Conservation (phyloP, 2,888 invertebrate genomes). For the Xanthia togata region DNA sequence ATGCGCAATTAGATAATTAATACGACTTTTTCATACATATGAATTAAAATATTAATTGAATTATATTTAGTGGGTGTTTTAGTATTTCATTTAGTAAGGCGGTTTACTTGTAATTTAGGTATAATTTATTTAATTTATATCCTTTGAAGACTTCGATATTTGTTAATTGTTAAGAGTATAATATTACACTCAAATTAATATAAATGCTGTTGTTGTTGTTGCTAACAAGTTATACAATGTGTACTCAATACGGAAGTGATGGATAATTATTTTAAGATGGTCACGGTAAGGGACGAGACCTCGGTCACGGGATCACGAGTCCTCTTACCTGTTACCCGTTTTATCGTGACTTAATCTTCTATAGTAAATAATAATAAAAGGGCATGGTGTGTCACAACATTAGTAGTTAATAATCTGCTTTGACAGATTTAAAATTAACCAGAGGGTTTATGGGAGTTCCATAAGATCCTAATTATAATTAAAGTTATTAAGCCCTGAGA, state of each 20-base stretch:
- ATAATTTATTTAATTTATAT: slow-evolving; percentile 57
- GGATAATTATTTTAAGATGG: slow-evolving; percentile 73
- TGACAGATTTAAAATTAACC: slow-evolving; percentile 30
- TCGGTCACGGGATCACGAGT: slow-evolving; percentile 54
- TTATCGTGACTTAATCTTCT: slow-evolving; percentile 76
- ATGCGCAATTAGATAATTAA: slow-evolving; percentile 78
- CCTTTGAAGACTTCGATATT: slow-evolving; percentile 74
- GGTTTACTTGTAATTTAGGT: slow-evolving; percentile 43
- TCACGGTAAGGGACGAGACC: slow-evolving; percentile 60
- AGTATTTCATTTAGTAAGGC: slow-evolving; percentile 46
- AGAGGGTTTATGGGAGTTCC: slow-evolving; percentile 27
- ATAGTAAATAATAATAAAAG: slow-evolving; percentile 67
- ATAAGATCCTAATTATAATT: slow-evolving; percentile 38
- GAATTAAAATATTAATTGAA: slow-evolving; percentile 45
- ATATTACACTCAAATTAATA: slow-evolving; percentile 84
- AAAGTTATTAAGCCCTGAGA: slow-evolving; percentile 46
- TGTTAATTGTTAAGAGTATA: slow-evolving; percentile 80
- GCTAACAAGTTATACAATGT: slow-evolving; percentile 89
- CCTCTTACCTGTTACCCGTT: slow-evolving; percentile 61
- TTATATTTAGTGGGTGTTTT: slow-evolving; percentile 48
- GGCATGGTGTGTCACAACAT: slow-evolving; percentile 79
- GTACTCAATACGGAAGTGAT: slow-evolving; percentile 81
- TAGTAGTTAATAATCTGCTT: slow-evolving; percentile 42
- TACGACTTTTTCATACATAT: slow-evolving; percentile 50
- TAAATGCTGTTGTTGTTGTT: slow-evolving; percentile 90